Conservation (phyloP, 92 coral and sea anemone species). For the Muricea muricata region DNA sequence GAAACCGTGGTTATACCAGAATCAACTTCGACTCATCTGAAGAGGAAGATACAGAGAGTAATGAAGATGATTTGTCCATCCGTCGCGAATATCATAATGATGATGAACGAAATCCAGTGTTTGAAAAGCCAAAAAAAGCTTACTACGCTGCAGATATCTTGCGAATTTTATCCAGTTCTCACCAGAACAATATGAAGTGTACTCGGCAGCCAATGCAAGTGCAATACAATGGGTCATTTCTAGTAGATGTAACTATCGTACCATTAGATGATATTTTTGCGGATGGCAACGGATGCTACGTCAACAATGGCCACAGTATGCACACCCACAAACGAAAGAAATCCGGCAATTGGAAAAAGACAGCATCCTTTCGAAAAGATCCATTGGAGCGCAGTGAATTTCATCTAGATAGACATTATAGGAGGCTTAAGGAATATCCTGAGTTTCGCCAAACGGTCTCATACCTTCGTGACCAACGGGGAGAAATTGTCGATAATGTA, state of each 20-base stretch:
- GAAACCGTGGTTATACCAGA: not conserved
- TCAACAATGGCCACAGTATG: not conserved
- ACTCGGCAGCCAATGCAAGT: conserved; percentile 10
- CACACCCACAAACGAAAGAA: conserved; percentile 2
- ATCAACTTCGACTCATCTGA: not conserved
- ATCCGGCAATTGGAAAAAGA: not conserved
- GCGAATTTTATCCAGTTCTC: not conserved
- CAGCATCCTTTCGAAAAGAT: not conserved
- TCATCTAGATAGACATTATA: not conserved
- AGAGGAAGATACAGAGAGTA: not conserved
- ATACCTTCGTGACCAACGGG: not conserved
- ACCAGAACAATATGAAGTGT: conserved; percentile 24
- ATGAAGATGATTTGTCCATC: not conserved
- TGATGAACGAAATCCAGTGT: not conserved
- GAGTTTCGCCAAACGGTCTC: not conserved
- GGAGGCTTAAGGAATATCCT: not conserved
- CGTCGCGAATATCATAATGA: not conserved
- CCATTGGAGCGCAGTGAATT: not conserved
- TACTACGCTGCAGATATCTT: conserved; percentile 6
- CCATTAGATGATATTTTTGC: conserved; percentile 24
- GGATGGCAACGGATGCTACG: conserved; percentile 28
- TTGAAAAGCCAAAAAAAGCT: not conserved
- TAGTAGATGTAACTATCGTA: conserved; percentile 9
- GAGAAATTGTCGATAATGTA: not conserved
- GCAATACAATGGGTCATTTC: not conserved